Evolutionary conservation across 1,140 invertebrate species (phyloP).

Genomic region (Brachionus sp.): DNA sequence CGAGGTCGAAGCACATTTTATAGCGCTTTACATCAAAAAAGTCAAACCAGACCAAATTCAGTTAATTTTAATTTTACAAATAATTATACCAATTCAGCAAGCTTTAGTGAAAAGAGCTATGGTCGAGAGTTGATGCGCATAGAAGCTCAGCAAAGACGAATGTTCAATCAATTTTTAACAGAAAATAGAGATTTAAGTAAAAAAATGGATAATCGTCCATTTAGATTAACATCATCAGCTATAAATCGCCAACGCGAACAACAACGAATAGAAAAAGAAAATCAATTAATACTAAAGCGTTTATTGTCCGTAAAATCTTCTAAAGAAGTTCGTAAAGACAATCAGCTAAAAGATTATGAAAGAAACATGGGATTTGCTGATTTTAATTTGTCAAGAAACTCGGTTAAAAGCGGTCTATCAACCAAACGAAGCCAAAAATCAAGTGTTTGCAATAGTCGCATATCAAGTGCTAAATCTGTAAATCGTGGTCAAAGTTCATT

Average conservation of each 20-base stretch:
- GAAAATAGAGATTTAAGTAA: not conserved
- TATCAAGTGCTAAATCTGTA: slow-evolving; percentile 29
- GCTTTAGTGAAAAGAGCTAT: not conserved
- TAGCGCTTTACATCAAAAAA: not conserved
- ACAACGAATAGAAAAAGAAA: slow-evolving; percentile 44
- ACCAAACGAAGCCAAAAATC: slow-evolving; percentile 37
- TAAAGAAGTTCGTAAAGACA: not conserved
- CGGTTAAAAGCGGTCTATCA: slow-evolving; percentile 13
- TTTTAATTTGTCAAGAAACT: not conserved
- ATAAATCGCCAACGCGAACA: slow-evolving; percentile 36
- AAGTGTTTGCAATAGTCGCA: not conserved
- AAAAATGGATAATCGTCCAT: not conserved
- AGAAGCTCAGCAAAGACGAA: not conserved
- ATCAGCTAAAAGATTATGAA: slow-evolving; percentile 43
- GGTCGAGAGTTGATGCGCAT: not conserved
- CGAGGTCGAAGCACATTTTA: not conserved
- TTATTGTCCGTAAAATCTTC: slow-evolving; percentile 14
- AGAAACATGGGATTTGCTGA: not conserved
- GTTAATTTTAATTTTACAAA: slow-evolving; percentile 34
- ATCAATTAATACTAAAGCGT: slow-evolving; percentile 16
- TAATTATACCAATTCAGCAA: not conserved
- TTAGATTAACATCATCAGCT: slow-evolving; percentile 41
- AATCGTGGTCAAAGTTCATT: not conserved
- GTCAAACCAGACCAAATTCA: not conserved
- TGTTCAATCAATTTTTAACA: not conserved